Base-by-base conservation (phyloP, 2,113 vertebrate species). In the Nothobranchius kuhntae region DNA sequence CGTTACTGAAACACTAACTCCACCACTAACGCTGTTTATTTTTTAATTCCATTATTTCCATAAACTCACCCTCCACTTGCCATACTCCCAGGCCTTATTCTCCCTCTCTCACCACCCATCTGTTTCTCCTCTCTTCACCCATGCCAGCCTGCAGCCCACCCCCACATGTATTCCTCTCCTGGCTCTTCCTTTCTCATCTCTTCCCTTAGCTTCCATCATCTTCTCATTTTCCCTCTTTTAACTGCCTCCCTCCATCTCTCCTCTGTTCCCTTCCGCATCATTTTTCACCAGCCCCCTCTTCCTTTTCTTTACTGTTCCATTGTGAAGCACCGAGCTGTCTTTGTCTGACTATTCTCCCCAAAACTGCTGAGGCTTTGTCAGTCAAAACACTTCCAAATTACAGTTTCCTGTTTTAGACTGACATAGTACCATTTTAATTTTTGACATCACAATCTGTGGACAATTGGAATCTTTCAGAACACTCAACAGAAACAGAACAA, bases 101-200 rank as follows among this genome's bases (percentile, higher is more conserved):
- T 12, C 58, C 11, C 7, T 44, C 11, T 44, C 36, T 8, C 38
- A 40, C 38, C 38, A 40, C 24, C 56, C 13, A 6, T 26, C 15
- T 10, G 10, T 26, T 40, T 13, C 42, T 69, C 72, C 46, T 63
- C 61, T 47, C 45, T 38, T 58, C 56, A 50, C 15, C 30, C 4
- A 13, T 68, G 71, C 46, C 48, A 57, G 66, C 50, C 24, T 73
- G 45, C 58, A 53, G 13, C 52, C 65, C 38, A 14, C 68, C 62
- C 17, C 48, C 68, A 52, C 54, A 53, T 12, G 1, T 9, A 26
- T 52, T 56, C 36, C 38, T 67, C 24, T 47, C 40, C 15, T 40
- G 55, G 64, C 42, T 30, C 36, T 13, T 58, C 48, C 48, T 26
- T 40, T 40, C 38, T 7, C 38, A 7, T 53, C 30, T 60, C 47